Conservation (phyloP, 2,797 vertebrate species). For the Prionace glauca region DNA sequence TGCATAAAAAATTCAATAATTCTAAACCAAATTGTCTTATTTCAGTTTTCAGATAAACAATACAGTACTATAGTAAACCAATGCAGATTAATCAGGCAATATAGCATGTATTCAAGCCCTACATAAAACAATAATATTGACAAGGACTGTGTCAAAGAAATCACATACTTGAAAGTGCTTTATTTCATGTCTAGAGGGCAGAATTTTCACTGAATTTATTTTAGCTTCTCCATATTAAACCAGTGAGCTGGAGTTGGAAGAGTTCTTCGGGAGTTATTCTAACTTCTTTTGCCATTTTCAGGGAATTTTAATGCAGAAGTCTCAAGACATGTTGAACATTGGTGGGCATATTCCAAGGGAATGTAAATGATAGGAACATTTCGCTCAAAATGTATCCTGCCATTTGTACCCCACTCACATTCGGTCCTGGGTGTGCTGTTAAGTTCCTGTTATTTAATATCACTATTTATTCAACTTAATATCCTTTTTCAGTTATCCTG, state of each 20-base stretch:
- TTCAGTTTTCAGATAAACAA: neutral
- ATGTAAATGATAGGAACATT: neutral
- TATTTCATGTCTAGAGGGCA: neutral
- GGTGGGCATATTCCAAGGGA: neutral
- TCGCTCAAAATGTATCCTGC: neutral
- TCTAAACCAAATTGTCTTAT: neutral
- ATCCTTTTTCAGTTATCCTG: neutral
- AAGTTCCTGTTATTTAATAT: neutral
- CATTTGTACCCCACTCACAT: neutral
- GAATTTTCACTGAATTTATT: neutral
- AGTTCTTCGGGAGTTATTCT: neutral
- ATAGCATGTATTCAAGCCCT: neutral
- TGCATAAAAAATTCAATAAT: neutral
- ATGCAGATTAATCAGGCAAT: neutral
- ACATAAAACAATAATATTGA: neutral
- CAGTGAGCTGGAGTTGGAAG: neutral
- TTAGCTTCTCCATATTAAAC: neutral
- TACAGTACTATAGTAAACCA: neutral
- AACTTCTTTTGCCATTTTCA: neutral
- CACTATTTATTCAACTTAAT: neutral
- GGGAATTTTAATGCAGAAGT: neutral
- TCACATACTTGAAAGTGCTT: neutral
- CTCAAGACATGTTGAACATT: neutral
- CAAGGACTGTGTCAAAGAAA: neutral
- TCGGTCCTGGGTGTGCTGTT: neutral